Conservation (phyloP, 2,113 vertebrate species). For the Hippocampus guttulatus region DNA sequence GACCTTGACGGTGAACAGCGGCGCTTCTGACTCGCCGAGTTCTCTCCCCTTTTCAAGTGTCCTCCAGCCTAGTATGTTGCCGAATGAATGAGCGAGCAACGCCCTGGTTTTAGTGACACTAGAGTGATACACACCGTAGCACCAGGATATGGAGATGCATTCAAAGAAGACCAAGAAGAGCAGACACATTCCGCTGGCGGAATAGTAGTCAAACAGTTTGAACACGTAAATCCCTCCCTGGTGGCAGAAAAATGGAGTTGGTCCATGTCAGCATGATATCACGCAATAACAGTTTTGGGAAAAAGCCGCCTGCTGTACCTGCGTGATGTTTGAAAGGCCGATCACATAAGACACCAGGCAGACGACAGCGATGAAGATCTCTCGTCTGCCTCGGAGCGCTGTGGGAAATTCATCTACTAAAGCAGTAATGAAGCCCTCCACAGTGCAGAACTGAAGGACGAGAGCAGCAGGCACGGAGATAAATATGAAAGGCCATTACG, state of each 20-base stretch:
- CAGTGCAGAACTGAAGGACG: constrained; percentile 87
- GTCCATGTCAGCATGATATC: constrained; percentile 1
- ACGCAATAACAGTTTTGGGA: neutral
- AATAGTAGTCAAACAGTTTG: constrained; percentile 98
- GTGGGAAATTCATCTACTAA: constrained; percentile 93
- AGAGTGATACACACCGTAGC: constrained; percentile 79
- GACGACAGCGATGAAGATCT: constrained; percentile 91
- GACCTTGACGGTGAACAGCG: constrained; percentile 45
- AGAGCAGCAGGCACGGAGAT: constrained; percentile 25
- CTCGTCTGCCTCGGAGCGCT: constrained; percentile 81
- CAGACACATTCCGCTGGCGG: constrained; percentile 96
- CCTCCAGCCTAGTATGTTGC: neutral
- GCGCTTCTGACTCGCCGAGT: constrained; percentile 24
- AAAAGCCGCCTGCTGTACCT: constrained; percentile 70
- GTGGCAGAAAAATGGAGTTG: constrained; percentile 24
- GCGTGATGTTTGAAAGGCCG: constrained; percentile 96
- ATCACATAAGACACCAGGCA: constrained; percentile 93
- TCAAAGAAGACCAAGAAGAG: constrained; percentile 98
- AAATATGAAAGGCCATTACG: constrained; percentile 6
- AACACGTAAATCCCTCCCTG: constrained; percentile 98
- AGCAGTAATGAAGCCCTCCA: constrained; percentile 97
- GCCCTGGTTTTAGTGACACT: neutral
- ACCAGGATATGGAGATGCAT: constrained; percentile 99
- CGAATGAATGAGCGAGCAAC: neutral
- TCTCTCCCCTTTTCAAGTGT: neutral